A percentile compares a stretch with the other conserved stretches of the same genome.
phyloP scores from a whole-genome alignment of 2,888 invertebrate genomes.

The Archaeoteleia sp. region DNA sequence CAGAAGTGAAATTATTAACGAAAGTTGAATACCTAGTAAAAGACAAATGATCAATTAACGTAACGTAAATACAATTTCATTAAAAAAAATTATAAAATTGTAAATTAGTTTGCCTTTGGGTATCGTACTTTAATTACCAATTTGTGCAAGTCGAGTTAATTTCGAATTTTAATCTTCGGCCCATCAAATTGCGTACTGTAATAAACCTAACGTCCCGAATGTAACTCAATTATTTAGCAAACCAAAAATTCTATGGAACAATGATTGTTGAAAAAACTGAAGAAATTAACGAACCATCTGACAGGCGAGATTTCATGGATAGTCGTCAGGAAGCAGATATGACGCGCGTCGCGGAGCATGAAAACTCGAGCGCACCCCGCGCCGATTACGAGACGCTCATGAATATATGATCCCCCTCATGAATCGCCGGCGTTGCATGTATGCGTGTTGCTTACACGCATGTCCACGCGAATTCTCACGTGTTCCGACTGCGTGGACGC shows the following conservation, averaged over 20 bases:
- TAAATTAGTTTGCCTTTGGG: no score
- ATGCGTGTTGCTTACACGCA: constrained; percentile 2
- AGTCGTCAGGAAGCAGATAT: constrained; percentile 73
- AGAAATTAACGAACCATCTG: constrained; percentile 50
- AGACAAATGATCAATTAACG: no score
- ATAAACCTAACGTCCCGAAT: constrained; percentile 39
- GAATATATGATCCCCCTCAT: constrained; percentile 42
- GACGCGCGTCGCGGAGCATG: constrained; percentile 74
- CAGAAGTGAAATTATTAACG: no score
- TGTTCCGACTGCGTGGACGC: background rate
- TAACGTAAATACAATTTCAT: no score
- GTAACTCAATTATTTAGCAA: constrained; percentile 34
- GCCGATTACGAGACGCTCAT: constrained; percentile 54
- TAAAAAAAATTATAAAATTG: no score
- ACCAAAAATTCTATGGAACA: constrained; percentile 42
- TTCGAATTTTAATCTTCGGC: no score
- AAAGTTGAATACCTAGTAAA: no score
- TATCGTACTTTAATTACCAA: no score
- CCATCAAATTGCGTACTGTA: constrained; percentile 43
- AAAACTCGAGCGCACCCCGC: constrained; percentile 71
- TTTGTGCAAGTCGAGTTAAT: no score
- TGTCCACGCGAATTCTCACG: constrained; percentile 10
- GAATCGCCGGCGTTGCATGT: constrained; percentile 9
- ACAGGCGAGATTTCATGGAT: constrained; percentile 51
- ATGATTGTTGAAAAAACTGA: constrained; percentile 35